phyloP scores from a whole-genome alignment of 1,140 invertebrate species.

The Drosophila subpulchrella region DNA sequence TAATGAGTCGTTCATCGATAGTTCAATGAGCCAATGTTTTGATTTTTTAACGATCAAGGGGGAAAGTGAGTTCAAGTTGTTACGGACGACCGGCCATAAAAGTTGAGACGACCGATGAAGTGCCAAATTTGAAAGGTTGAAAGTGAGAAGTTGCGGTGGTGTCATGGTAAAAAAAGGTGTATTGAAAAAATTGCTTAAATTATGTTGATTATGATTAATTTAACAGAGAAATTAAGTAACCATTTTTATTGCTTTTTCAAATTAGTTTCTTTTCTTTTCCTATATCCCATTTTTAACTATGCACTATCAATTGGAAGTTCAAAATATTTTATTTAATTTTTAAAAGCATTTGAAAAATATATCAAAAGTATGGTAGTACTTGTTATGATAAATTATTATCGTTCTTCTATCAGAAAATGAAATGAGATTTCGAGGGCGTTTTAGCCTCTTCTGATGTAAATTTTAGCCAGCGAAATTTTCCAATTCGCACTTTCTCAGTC shows the following conservation, averaged over 20 bases:
- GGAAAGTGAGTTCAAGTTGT: constrained; percentile 48
- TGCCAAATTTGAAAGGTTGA: constrained; percentile 62
- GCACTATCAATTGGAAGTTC: no score
- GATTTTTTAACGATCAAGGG: constrained; percentile 47
- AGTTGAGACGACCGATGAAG: constrained; percentile 54
- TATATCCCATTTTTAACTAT: no score
- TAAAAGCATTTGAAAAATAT: no score
- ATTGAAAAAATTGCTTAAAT: constrained; percentile 7
- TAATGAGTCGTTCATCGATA: constrained; percentile 76
- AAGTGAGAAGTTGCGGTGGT: constrained; percentile 53
- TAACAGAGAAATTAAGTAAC: background rate
- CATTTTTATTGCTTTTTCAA: no score
- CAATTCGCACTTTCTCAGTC: constrained; percentile 26
- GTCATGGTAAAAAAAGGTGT: constrained; percentile 4
- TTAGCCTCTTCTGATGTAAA: background rate
- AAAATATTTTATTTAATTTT: no score
- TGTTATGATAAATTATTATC: no score
- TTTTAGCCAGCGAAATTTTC: constrained; percentile 2
- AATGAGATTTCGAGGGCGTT: background rate
- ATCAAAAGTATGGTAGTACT: no score
- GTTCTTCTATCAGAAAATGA: background rate
- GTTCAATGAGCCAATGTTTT: constrained; percentile 78
- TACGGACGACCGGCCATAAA: constrained; percentile 39
- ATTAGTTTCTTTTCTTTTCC: no score
- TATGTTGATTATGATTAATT: background rate